phyloP scores from a whole-genome alignment of 2,888 invertebrate genomes.

The Agrenia bidenticulata region DNA sequence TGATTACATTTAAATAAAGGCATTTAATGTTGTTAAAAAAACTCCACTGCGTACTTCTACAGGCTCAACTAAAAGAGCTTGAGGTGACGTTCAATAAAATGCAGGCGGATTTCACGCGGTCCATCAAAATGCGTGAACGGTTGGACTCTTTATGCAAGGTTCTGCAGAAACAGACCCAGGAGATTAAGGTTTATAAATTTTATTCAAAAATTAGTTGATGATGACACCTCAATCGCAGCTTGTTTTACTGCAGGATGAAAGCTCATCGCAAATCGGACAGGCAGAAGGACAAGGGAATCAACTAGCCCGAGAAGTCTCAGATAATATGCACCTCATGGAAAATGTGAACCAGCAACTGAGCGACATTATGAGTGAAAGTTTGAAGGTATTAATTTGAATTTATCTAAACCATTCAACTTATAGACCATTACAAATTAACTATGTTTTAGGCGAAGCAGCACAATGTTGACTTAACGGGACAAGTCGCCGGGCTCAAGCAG shows the following conservation, averaged over 20 bases:
- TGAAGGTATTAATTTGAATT: slow-evolving; percentile 31
- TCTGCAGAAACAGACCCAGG: slow-evolving; percentile 49
- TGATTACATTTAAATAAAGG: too few relatives aligned
- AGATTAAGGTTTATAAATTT: slow-evolving; percentile 45
- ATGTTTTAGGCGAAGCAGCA: slow-evolving; percentile 37
- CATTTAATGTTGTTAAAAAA: too few relatives aligned
- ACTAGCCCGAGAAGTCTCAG: slow-evolving; percentile 45
- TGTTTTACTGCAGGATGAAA: slow-evolving; percentile 44
- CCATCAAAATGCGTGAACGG: slow-evolving; percentile 44
- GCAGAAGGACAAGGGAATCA: slow-evolving; percentile 49
- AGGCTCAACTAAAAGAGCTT: slow-evolving; percentile 49
- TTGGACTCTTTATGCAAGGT: slow-evolving; percentile 50
- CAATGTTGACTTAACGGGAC: slow-evolving; percentile 42
- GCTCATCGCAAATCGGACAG: slow-evolving; percentile 42
- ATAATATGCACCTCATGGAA: slow-evolving; percentile 51
- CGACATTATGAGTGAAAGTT: slow-evolving; percentile 45
- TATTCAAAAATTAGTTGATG: too few relatives aligned
- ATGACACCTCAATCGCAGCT: background rate
- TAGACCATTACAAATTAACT: background rate
- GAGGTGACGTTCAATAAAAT: slow-evolving; percentile 38
- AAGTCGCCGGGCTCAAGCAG: slow-evolving; percentile 41
- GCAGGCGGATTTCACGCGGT: slow-evolving; percentile 44
- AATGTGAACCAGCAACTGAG: slow-evolving; percentile 45
- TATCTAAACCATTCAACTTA: background rate
- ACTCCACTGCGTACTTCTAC: too few relatives aligned